Conservation (phyloP, 2,888 invertebrate species). For the Nomada hirtipes region DNA sequence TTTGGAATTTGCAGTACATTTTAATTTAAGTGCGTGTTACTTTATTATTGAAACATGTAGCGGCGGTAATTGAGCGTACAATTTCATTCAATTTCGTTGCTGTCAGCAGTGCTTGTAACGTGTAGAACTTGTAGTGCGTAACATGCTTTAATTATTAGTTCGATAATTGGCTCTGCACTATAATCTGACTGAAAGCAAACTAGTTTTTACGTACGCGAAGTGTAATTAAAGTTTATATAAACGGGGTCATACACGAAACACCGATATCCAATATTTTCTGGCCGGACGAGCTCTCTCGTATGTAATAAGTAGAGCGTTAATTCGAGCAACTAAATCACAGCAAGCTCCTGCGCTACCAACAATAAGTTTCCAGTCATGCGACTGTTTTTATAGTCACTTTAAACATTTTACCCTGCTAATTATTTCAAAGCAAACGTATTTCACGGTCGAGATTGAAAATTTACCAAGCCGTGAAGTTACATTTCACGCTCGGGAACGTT, state of each 20-base stretch:
- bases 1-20: neutral
- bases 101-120: too few species aligned
- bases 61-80: too few species aligned
- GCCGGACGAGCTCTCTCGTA: neutral
- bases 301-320: too few species aligned
- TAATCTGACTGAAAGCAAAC: slow-evolving; percentile 8
- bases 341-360: too few species aligned
- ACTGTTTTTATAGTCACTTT: neutral
- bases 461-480: slow-evolving; percentile 18
- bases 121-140: neutral
- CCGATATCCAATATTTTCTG: neutral
- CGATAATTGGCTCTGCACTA: slow-evolving; percentile 10
- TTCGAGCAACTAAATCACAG: neutral
- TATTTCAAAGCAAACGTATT: slow-evolving; percentile 20
- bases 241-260: neutral
- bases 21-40: neutral
- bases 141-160: slow-evolving; percentile 2
- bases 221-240: slow-evolving; percentile 28
- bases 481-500: slow-evolving; percentile 29
- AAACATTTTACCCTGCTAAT: slow-evolving; percentile 24
- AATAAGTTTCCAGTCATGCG: neutral
- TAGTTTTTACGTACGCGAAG: neutral
- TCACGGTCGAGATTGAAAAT: slow-evolving; percentile 1
- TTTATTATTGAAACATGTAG: neutral
- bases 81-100: slow-evolving; percentile 12